phyloP scores from a whole-genome alignment of 2,797 vertebrate genomes.

The Chrosomus eos region DNA sequence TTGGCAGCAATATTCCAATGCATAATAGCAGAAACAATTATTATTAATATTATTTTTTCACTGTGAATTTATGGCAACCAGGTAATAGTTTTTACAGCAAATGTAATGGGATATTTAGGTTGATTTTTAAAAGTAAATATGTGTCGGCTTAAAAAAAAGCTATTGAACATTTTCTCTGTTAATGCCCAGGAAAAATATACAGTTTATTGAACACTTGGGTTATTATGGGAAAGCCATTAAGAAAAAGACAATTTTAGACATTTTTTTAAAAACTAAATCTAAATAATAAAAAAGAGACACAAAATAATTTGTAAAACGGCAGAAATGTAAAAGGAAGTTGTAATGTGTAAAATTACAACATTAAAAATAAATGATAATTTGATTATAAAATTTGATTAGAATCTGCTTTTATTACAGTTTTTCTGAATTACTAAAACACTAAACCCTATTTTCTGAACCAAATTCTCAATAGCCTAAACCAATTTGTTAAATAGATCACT shows the following conservation, averaged over 20 bases:
- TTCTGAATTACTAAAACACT: too few relatives aligned
- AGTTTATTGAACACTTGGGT: background rate
- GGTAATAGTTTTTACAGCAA: background rate
- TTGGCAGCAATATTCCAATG: background rate
- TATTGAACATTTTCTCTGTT: background rate
- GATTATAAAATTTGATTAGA: too few relatives aligned
- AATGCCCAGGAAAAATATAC: too few relatives aligned
- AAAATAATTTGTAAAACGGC: background rate
- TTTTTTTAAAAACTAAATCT: background rate
- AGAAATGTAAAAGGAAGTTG: background rate
- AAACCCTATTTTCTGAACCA: too few relatives aligned
- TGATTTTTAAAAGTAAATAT: background rate
- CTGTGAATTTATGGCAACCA: background rate
- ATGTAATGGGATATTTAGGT: background rate
- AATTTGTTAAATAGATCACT: too few relatives aligned
- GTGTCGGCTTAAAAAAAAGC: background rate
- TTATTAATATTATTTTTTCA: background rate
- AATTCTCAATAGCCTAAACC: too few relatives aligned
- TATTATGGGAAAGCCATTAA: background rate
- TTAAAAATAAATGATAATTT: too few relatives aligned
- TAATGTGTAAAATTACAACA: background rate
- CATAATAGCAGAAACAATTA: background rate
- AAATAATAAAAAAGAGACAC: background rate
- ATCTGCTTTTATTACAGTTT: too few relatives aligned
- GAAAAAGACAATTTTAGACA: background rate